Percentiles rank a stretch among this genome's conserved stretches.
phyloP scores from a whole-genome alignment of 2,888 invertebrate species.

The Chymomyza procnemis region DNA sequence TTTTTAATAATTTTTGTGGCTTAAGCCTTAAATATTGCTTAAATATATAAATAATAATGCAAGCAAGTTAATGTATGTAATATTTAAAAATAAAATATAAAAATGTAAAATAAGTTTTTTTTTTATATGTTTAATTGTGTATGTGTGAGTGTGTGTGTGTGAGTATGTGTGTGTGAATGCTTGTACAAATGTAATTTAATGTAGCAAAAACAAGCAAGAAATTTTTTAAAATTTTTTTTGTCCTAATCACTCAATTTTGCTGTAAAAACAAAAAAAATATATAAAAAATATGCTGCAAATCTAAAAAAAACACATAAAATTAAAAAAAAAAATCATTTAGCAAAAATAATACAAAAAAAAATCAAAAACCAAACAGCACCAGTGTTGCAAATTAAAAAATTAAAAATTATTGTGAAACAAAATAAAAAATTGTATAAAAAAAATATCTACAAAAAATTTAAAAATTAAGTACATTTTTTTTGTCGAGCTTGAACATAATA shows the following conservation, averaged over 20 bases:
- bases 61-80: conserved; percentile 29
- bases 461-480: conserved; percentile 23
- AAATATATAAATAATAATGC: conserved; percentile 40
- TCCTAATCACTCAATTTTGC: conserved; percentile 24
- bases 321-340: conserved; percentile 33
- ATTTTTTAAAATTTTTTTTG: conserved; percentile 50
- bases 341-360: conserved; percentile 27
- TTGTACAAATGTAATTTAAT: conserved; percentile 69
- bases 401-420: conserved; percentile 60
- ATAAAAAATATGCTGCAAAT: conserved; percentile 28
- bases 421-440: conserved; percentile 40
- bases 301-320: conserved; percentile 16
- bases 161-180: conserved; percentile 20
- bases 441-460: conserved; percentile 50
- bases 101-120: conserved; percentile 33
- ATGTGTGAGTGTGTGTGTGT: conserved; percentile 20
- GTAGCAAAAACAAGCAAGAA: conserved; percentile 54
- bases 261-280: conserved; percentile 24
- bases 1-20: background rate
- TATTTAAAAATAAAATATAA: conserved; percentile 7
- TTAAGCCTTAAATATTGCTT: conserved; percentile 51
- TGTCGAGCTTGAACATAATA: conserved; percentile 24
- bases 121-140: background rate
- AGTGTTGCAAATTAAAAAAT: conserved; percentile 41
- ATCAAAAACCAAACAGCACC: conserved; percentile 26